These are phyloP conservation scores for Tachina fera DNA, from an alignment of 2,888 invertebrate species.

Conservation along the genomic window DNA sequence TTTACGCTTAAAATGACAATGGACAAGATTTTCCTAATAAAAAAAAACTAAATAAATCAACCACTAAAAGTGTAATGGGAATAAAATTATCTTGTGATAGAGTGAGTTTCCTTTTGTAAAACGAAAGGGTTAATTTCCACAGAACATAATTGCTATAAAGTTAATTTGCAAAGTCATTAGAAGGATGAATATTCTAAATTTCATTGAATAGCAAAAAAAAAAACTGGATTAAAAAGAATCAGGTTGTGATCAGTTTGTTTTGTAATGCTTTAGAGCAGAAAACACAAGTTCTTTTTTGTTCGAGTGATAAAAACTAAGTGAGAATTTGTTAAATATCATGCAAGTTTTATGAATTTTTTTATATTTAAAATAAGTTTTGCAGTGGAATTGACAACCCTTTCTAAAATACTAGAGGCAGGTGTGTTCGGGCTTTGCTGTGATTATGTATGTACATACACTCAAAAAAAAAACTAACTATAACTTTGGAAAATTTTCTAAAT, in stretches of 20 bases:
- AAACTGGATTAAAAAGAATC: slow-evolving; percentile 41
- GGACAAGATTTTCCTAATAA: background rate
- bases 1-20: background rate
- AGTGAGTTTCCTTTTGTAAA: background rate
- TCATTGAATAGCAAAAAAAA: slow-evolving; percentile 10
- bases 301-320: background rate
- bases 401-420: too few species aligned
- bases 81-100: background rate
- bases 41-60: slow-evolving; percentile 54
- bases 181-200: slow-evolving; percentile 51
- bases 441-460: too few species aligned
- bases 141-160: slow-evolving; percentile 40
- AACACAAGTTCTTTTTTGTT: background rate
- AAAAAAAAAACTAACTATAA: too few species aligned
- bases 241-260: slow-evolving; percentile 48
- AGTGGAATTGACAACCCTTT: too few species aligned
- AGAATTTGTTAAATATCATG: background rate
- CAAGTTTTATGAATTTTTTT: background rate
- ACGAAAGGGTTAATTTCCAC: slow-evolving; percentile 60
- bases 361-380: too few species aligned
- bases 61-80: slow-evolving; percentile 56
- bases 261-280: background rate
- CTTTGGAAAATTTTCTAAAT: too few species aligned
- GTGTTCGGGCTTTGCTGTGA: too few species aligned
- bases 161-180: slow-evolving; percentile 70